Evolutionary conservation across 2,113 vertebrate species (phyloP), one percentile per base, ranked within the genome.

Genomic region (Tetrao urogallus): DNA sequence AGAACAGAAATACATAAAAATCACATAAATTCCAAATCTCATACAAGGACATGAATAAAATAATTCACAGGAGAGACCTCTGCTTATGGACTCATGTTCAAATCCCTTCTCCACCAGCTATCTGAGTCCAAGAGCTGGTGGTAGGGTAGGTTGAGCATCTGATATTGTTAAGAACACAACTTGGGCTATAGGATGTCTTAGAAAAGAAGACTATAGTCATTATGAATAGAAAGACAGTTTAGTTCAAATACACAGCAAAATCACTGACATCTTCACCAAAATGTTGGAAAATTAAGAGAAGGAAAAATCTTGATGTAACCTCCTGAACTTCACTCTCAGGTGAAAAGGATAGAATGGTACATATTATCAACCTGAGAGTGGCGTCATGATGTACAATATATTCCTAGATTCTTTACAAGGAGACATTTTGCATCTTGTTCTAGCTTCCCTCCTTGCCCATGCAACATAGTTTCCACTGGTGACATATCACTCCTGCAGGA

Each of bases 341-440:
- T 79, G 20, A 64, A 92, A 74, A 6, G 5, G 6, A 57, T 10
- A 63, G 6, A 71, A 45, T 79, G 54, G 21, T 63, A 70, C 30
- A 16, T 22, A 14, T 12, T 86, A 36, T 54, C 36, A 70, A 4
- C 8, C 9, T 25, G 5, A 22, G 2, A 6, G 65, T 5, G 1
- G 7, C 57, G 12, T 70, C 11, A n/a, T 1, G 3, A 11, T 30
- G 10, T 60, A 54, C 60, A 58, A 22, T 28, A 17, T 54, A 28
- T 54, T 54, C 52, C 52, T 30, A 54, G 27, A 9, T 52, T 61
- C 38, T 27, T 63, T 38, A 11, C 1, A 30, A 87, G 32, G 2
- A 13, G 12, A 69, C 4, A 2, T 6, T 1, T 0, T 30, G 11
- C 21, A 85, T 4, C 8, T 82, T 72, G 22, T 4, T 63, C 4